A percentile compares a stretch with the other conserved stretches of the same genome.
Evolutionary conservation across 2,797 vertebrate species (phyloP).

Genomic region (Intellagama lesueurii): DNA sequence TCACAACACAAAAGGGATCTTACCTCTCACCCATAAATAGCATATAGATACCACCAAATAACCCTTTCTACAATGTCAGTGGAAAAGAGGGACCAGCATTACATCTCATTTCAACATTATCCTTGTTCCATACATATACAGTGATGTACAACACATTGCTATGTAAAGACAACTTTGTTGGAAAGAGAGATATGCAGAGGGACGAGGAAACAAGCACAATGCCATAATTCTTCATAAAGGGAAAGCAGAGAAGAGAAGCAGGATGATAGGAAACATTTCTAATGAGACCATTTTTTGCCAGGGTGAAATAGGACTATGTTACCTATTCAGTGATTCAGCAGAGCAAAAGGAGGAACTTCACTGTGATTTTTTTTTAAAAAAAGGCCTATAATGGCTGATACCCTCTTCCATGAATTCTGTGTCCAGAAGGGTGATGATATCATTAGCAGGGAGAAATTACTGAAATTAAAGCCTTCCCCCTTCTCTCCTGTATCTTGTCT

Average conservation of each 20-base stretch:
- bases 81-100: background rate
- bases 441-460: no score
- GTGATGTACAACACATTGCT: background rate
- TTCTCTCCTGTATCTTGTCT: no score
- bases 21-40: constrained; percentile 31
- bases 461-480: no score
- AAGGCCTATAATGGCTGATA: background rate
- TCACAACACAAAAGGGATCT: constrained; percentile 51
- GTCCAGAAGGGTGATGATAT: no score
- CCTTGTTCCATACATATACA: background rate
- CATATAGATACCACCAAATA: constrained; percentile 37
- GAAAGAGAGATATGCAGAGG: constrained; percentile 2
- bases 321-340: background rate
- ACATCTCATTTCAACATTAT: background rate
- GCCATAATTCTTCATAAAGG: constrained; percentile 10
- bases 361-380: background rate
- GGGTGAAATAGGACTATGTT: background rate
- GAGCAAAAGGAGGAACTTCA: background rate
- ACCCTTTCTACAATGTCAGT: constrained; percentile 60
- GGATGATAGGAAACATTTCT: background rate
- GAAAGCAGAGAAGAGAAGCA: background rate
- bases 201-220: background rate
- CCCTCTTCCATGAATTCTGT: no score
- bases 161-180: constrained; percentile 8
- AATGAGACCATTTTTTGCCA: background rate